Base-by-base conservation (phyloP, 2,888 invertebrate species). In the Muscina levida region DNA sequence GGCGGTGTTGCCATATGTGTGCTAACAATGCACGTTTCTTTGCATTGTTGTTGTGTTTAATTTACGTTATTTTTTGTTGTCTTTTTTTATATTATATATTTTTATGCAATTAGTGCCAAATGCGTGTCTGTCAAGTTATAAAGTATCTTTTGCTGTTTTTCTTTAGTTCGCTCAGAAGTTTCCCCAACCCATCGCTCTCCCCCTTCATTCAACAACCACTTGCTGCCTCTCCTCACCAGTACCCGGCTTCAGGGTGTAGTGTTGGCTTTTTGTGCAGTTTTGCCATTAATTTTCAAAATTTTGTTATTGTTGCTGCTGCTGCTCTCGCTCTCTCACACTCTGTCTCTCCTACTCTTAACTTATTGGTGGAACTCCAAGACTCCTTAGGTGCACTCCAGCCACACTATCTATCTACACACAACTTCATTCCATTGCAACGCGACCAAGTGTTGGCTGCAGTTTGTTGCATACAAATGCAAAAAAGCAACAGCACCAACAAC, bases 61-160 rank as follows among this genome's bases (percentile, higher is more conserved):
- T 79, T 75, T 67, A 72, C 56, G 53, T 62, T 66, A 46, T 66
- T 62, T 72, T 78, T 62, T 67, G 37, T 79, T 75, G 59, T 70
- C 56, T 79, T 74, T 73, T 68, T 70, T 72, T 79, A 72, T 70
- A 72, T 70, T 81, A 84, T 81, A 84, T 81, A 77, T 82, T 79
- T 83, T 77, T 79, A 83, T 85, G 82, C 87, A 86, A 87, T 87
- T 87, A 87, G 77, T 87, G 88, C 86, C 88, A 87, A 88, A 85
- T 87, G 87, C 87, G 86, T 86, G 88, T 85, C 87, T 87, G 85
- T 87, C 86, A 87, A 87, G 86, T 87, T 88, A 86, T 84, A 83
- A 84, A 85, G 83, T 81, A 78, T 79, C 68, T 82, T 78, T 79
- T 82, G 82, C 75, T 79, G 82, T 78, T 62, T 62, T 53, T 53